Conservation (phyloP, 2,888 invertebrate genomes). For the Xestobium rufovillosum region DNA sequence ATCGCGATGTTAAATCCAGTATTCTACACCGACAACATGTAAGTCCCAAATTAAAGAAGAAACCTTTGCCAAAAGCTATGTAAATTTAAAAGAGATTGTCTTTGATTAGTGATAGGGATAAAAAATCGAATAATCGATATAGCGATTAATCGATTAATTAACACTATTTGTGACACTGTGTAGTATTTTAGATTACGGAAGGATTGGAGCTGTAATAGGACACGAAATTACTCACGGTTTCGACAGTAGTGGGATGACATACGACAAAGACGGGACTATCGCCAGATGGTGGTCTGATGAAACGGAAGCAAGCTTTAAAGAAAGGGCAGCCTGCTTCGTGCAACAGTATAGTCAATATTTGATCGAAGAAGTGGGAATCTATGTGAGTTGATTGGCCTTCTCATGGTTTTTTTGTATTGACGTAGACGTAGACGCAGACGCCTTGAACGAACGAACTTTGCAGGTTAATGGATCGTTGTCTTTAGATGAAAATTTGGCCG, state of each 20-base stretch:
- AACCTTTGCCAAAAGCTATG: no score
- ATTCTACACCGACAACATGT: conserved; percentile 34
- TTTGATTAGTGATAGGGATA: no score
- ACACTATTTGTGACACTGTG: no score
- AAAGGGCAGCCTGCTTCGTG: conserved; percentile 39
- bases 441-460: no score
- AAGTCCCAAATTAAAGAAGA: no score
- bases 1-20: conserved; percentile 35
- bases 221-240: conserved; percentile 52
- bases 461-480: conserved; percentile 47
- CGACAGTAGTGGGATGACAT: conserved; percentile 38
- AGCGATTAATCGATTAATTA: no score
- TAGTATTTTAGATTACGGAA: conserved; percentile 48
- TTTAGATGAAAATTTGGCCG: conserved; percentile 43
- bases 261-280: conserved; percentile 51
- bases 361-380: conserved; percentile 35
- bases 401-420: no score
- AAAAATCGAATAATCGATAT: no score
- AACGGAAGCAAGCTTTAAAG: conserved; percentile 34
- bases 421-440: no score
- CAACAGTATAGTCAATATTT: conserved; percentile 42
- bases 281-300: conserved; percentile 37
- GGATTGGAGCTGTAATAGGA: conserved; percentile 50
- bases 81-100: no score
- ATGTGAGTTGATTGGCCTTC: conserved; percentile 31